phyloP scores from a whole-genome alignment of 2,113 vertebrate genomes.

The Leucopternis melanops region DNA sequence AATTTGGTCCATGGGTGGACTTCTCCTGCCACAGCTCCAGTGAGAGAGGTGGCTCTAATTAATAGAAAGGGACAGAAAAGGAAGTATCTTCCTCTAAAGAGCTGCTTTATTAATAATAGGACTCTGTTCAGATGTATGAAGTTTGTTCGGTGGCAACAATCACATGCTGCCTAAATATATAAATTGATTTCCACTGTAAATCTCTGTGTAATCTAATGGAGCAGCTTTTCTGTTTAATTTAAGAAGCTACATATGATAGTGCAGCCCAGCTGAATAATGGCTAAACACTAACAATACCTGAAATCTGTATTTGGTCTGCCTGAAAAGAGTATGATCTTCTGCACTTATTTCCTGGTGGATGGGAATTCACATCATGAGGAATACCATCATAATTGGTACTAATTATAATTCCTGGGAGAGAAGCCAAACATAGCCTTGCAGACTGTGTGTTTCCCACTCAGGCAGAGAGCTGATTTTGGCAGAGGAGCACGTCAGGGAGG shows the following conservation, averaged over 20 bases:
- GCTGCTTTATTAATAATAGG: background rate
- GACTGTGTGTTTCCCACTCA: background rate
- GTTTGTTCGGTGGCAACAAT: background rate
- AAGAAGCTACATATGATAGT: background rate
- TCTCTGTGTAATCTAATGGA: background rate
- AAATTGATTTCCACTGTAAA: background rate
- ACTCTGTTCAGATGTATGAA: background rate
- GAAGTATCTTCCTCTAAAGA: background rate
- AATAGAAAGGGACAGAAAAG: background rate
- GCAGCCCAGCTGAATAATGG: background rate
- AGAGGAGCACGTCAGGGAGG: background rate
- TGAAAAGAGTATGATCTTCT: background rate
- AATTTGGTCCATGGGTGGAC: background rate
- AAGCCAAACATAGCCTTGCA: background rate
- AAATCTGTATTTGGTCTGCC: background rate
- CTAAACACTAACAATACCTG: background rate
- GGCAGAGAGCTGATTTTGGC: background rate
- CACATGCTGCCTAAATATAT: background rate
- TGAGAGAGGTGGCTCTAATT: background rate
- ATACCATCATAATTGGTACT: background rate
- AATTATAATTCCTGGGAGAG: constrained; percentile 14
- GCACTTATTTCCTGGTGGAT: background rate
- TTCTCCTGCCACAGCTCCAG: background rate
- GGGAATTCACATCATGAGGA: constrained; percentile 6
- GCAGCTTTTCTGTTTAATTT: background rate